These are phyloP conservation scores for Pitangus sulphuratus DNA, from an alignment of 2,797 vertebrate species.

Conservation along the genomic window DNA sequence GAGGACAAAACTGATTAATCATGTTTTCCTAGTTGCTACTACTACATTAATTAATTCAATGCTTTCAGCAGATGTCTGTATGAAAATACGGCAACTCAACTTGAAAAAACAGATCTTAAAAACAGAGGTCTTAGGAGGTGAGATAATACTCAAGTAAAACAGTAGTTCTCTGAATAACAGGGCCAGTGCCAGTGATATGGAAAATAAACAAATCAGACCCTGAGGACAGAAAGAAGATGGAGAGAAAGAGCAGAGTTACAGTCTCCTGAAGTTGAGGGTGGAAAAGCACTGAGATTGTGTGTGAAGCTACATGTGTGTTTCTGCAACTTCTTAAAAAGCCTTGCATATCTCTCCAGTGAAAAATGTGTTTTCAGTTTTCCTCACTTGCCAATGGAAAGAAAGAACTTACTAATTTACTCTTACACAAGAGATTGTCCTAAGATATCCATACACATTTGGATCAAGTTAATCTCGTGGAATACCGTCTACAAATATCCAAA, in stretches of 20 bases:
- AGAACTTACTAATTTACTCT: background rate
- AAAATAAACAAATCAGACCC: constrained; percentile 45
- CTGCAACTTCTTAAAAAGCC: background rate
- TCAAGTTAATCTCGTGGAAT: background rate
- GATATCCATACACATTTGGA: background rate
- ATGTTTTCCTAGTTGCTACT: constrained; percentile 46
- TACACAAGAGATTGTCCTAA: background rate
- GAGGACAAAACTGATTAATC: constrained; percentile 54
- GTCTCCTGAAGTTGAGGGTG: background rate
- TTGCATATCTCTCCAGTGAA: background rate
- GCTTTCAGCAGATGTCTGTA: constrained; percentile 63
- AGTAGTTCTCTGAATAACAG: constrained; percentile 57
- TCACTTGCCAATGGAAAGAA: background rate
- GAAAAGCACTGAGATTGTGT: background rate
- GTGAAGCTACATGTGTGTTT: background rate
- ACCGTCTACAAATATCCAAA: background rate
- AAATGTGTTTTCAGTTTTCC: background rate
- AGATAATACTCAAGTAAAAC: constrained; percentile 56
- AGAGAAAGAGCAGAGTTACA: background rate
- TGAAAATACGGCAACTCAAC: constrained; percentile 13
- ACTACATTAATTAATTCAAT: constrained; percentile 63
- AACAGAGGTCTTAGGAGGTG: constrained; percentile 46
- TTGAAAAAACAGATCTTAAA: constrained; percentile 46
- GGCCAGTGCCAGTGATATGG: background rate
- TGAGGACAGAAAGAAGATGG: constrained; percentile 12